Conservation (phyloP, 2,113 vertebrate species). For the Cepphus grylle region DNA sequence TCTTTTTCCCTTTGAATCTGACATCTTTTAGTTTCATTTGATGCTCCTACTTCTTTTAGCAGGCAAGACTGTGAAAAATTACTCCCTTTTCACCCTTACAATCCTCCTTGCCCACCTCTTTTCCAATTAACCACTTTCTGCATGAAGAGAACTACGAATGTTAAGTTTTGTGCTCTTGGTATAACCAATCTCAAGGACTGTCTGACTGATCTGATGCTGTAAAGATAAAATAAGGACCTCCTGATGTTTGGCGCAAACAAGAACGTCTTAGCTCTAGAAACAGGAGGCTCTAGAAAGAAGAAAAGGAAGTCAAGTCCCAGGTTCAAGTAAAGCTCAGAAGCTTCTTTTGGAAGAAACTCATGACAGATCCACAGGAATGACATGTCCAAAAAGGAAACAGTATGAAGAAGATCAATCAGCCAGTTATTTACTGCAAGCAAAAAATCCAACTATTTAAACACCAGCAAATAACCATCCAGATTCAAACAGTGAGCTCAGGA, state of each 20-base stretch:
- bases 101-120: not conserved
- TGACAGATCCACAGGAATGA: not conserved
- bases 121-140: not conserved
- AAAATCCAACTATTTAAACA: not conserved
- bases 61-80: not conserved
- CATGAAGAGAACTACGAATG: not conserved
- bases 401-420: not conserved
- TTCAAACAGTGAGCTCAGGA: not conserved
- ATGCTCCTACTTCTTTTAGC: not conserved
- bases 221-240: not conserved
- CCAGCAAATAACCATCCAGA: not conserved
- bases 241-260: not conserved
- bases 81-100: not conserved
- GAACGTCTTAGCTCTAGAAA: not conserved
- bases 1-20: not conserved
- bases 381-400: not conserved
- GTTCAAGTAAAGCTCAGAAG: not conserved
- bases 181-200: not conserved
- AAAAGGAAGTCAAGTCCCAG: not conserved
- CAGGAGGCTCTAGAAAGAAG: not conserved
- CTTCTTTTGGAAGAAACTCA: not conserved
- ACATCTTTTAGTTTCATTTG: not conserved
- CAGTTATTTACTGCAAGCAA: not conserved
- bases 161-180: not conserved
- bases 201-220: not conserved